Evolutionary conservation across 2,797 vertebrate genomes (phyloP), one percentile per base, ranked within the genome.

Genomic region (Champsocephalus gunnari): DNA sequence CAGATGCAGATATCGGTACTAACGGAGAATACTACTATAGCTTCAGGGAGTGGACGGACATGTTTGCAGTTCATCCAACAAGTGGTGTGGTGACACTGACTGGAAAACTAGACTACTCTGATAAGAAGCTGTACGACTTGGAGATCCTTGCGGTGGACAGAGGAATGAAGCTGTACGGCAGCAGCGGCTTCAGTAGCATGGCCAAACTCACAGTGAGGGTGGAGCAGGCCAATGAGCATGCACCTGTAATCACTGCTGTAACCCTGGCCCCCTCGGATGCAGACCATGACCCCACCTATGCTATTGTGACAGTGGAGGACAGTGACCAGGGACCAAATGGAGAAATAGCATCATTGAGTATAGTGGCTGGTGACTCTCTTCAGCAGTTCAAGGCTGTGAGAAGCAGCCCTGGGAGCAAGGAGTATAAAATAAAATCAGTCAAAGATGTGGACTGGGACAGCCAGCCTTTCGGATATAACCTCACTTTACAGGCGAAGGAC

Each of bases 21-120:
- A 99, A 99, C 13, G 98, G 98, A 73, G 97, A 99, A 47, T 99
- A 99, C 92, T 99, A 99, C 92, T 99, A 99, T 64, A 99, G 98
- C 82, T 99, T 99, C 88, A 96, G 96, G 87, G 97, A 98, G 78
- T 96, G 96, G 95, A 99, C 97, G 0, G 98, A 99, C 90, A 93
- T 96, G 93, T 99, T 99, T 88, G 96, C 98, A 0, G 97, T 99
- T 84, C 98, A 99, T 80, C 98, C 98, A 5, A 98, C 97, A 1
- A 99, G 97, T 4, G 98, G 98, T 0, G 94, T 96, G n/a, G 90
- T 99, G 17, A 95, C 97, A 1, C 88, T 99, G 28, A 99, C 98
- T 0, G 97, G 98, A 32, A 97, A 95, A 62, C 97, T 99, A 14
- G 98, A 99, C 88, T 96, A 94, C 79, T 86, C 93, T 0, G 97